Evolutionary conservation across 2,797 vertebrate species (phyloP), one percentile per base, ranked within the genome.

Genomic region (Gambelia wislizenii): DNA sequence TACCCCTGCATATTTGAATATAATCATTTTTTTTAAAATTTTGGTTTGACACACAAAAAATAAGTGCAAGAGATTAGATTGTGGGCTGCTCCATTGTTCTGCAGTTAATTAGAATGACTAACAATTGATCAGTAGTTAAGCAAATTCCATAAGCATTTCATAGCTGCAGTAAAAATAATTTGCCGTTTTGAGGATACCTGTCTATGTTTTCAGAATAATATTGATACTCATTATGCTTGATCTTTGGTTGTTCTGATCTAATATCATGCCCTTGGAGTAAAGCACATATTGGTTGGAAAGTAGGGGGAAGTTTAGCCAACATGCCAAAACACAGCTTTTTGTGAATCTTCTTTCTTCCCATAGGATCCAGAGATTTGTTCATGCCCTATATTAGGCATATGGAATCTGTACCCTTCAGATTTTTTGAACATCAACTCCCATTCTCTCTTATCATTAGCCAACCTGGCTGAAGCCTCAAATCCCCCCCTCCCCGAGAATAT

Each of bases 161-260:
- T 69, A 70, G 86, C 74, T 91, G 84, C 69, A 94, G 27, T 56
- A 93, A 91, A 90, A 90, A 86, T 30, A 1, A 2, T 92, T 72
- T 10, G 16, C 91, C 4, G 30, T 77, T 92, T 93, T 89, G 85
- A 5, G 42, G n/a, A 20, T 84, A 42, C 93, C 93, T 91, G 87
- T 87, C 74, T 7, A 12, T 13, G 8, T 88, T 94, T 22, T 61
- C 61, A 78, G 83, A 61, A 44, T 56, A 87, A 84, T 87, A 13
- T n/a, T 86, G 85, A 36, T 42, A 36, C 30, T n/a, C 80, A 39
- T 91, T 93, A 86, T 39, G 54, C 79, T 33, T 90, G 89, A 2
- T 12, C 81, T 89, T 70, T 86, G 13, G 22, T 2, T 88, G 8
- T 25, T 33, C 33, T 82, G 54, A 64, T 27, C 36, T 92, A 88